Percentiles rank a stretch among this genome's conserved stretches.
These are phyloP conservation scores for Pardalotus punctatus DNA, from an alignment of 2,113 vertebrate genomes.

Conservation along the genomic window DNA sequence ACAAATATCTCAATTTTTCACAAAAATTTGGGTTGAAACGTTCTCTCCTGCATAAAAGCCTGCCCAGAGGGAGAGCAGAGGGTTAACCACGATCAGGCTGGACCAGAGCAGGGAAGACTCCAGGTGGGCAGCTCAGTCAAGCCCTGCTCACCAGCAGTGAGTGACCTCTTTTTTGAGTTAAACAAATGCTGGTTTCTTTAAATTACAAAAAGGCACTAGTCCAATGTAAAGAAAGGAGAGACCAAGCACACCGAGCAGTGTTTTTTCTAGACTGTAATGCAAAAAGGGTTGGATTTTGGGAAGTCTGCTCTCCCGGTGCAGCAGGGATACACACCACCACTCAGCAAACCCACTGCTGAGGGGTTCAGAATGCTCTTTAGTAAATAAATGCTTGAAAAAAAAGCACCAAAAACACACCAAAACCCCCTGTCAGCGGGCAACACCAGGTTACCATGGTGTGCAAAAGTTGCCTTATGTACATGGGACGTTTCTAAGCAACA, in stretches of 20 bases:
- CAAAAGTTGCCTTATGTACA: neutral
- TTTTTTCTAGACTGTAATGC: slow-evolving; percentile 20
- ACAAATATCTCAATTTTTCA: neutral
- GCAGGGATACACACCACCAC: neutral
- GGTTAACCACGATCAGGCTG: neutral
- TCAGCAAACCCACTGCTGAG: neutral
- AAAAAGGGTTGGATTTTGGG: neutral
- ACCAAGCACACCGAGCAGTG: neutral
- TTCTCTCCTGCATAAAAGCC: neutral
- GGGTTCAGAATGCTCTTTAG: neutral
- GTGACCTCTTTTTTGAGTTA: slow-evolving; percentile 29
- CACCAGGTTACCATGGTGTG: neutral
- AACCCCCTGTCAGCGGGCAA: neutral
- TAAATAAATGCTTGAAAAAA: accelerated
- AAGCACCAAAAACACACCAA: accelerated
- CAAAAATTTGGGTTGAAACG: neutral
- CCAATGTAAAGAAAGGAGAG: slow-evolving; percentile 66
- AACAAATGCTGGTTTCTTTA: slow-evolving; percentile 57
- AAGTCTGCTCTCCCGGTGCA: neutral
- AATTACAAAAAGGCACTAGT: slow-evolving; percentile 40
- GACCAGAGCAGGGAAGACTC: neutral
- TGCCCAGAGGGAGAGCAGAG: neutral
- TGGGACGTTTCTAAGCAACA: slow-evolving; percentile 30
- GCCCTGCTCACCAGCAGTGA: neutral
- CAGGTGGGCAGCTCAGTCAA: neutral